Percentiles rank a stretch among this genome's conserved stretches.
These are phyloP conservation scores for Brachionus plicatilis DNA, from an alignment of 1,140 invertebrate genomes.

Conservation along the genomic window DNA sequence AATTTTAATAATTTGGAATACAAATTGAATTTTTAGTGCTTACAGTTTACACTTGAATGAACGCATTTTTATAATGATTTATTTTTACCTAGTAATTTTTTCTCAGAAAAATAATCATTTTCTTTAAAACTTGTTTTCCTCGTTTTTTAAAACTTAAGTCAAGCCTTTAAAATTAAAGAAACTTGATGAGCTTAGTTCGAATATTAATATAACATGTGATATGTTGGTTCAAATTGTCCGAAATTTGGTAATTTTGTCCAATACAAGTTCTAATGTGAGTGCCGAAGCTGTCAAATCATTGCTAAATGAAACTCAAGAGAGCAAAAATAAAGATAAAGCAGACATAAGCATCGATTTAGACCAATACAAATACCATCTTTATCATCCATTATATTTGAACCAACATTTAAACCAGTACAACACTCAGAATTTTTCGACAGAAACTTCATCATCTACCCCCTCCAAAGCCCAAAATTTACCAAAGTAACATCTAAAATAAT, in stretches of 20 bases:
- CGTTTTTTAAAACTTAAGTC: no score
- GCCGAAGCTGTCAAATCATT: not conserved
- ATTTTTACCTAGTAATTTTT: not conserved
- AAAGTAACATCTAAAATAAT: not conserved
- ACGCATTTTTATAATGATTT: not conserved
- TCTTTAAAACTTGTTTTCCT: not conserved
- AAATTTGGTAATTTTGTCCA: not conserved
- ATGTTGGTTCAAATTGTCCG: conserved; percentile 26
- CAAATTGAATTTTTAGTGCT: no score
- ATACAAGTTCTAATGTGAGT: conserved; percentile 9
- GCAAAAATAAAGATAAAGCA: not conserved
- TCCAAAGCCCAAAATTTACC: not conserved
- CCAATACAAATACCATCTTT: conserved; percentile 7
- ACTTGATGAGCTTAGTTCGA: conserved; percentile 21
- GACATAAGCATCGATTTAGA: not conserved
- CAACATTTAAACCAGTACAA: conserved; percentile 25
- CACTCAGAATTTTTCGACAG: not conserved
- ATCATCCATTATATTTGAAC: conserved; percentile 32
- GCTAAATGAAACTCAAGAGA: not conserved
- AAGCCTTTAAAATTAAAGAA: not conserved
- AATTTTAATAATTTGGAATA: no score
- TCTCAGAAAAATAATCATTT: no score
- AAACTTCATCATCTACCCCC: not conserved
- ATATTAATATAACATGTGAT: conserved; percentile 19
- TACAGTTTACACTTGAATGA: not conserved